phyloP scores from a whole-genome alignment of 2,888 invertebrate genomes.

The Phyto melanocephala region DNA sequence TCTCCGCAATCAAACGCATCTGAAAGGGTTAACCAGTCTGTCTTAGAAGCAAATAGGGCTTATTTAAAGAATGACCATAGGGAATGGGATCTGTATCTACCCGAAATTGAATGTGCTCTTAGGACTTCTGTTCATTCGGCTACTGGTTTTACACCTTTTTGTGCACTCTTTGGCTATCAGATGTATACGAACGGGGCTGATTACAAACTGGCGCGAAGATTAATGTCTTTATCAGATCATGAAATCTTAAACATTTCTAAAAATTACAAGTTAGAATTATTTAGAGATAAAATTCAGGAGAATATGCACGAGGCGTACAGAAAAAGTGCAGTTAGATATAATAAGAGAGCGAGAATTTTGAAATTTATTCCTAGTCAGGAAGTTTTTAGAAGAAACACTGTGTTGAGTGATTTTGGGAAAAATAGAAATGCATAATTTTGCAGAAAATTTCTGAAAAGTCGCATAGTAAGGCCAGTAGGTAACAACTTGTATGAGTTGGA shows the following conservation, averaged over 20 bases:
- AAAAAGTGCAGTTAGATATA: not conserved
- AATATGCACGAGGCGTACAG: not conserved
- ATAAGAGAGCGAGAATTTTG: not conserved
- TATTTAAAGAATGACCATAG: slow-evolving; percentile 54
- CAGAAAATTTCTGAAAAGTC: no score
- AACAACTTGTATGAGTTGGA: no score
- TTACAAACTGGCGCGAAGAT: not conserved
- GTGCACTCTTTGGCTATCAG: not conserved
- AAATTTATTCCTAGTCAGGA: not conserved
- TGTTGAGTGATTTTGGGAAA: not conserved
- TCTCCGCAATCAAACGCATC: slow-evolving; percentile 73
- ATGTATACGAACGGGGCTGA: not conserved
- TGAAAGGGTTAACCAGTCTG: slow-evolving; percentile 70
- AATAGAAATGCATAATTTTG: not conserved
- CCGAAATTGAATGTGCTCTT: not conserved
- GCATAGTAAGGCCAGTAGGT: no score
- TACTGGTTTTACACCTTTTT: not conserved
- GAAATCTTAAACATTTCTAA: not conserved
- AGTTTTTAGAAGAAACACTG: not conserved
- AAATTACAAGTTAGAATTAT: not conserved
- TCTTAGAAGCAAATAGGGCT: slow-evolving; percentile 68
- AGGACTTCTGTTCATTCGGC: not conserved
- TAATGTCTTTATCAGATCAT: not conserved
- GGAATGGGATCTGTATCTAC: slow-evolving; percentile 18
- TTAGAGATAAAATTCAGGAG: not conserved